Evolutionary conservation across 2,113 vertebrate genomes (phyloP), one percentile per base, ranked within the genome.

Genomic region (Hyaena hyaena): DNA sequence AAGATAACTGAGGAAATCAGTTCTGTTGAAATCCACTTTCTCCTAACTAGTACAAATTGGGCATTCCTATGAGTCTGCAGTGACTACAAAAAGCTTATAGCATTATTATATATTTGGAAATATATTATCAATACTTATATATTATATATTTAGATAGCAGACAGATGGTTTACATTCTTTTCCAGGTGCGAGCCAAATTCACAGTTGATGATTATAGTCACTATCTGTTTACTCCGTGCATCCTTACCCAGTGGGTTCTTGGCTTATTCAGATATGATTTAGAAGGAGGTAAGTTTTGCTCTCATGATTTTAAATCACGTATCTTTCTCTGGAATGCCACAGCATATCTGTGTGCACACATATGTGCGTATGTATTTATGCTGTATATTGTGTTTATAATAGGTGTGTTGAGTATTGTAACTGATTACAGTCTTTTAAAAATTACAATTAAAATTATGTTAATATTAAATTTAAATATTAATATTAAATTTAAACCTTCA

Each of bases 241-340:
- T 99, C 98, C 99, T 99, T 97, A 99, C 99, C 53, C 99, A 99
- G 81, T 99, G 99, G 99, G 99, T 99, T 89, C 99, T 99, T 97
- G 99, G 99, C 94, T 98, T 99, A 97, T 99, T 99, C 97, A 99
- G 99, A 99, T 99, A 99, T 10, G 98, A 99, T 98, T 99, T 99
- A 98, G 99, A 98, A 96, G 98, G 98, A 99, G 99, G 99, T 99
- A 97, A 99, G 98, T 98, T 48, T 90, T 61, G 33, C 24, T 97
- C 53, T 5, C 88, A 53, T n/a, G 3, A 80, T 96, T 98, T 94
- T 87, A 31, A 68, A 94, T 95, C 14, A 58, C 58, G 82, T 96
- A 93, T 6, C 14, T 88, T 48, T 92, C 17, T 96, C 63, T 89
- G 87, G 79, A 95, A 69, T 93, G 1, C 1, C n/a, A 68, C 17